Conservation (phyloP, 1,140 invertebrate species). For the Littorina saxatilis region DNA sequence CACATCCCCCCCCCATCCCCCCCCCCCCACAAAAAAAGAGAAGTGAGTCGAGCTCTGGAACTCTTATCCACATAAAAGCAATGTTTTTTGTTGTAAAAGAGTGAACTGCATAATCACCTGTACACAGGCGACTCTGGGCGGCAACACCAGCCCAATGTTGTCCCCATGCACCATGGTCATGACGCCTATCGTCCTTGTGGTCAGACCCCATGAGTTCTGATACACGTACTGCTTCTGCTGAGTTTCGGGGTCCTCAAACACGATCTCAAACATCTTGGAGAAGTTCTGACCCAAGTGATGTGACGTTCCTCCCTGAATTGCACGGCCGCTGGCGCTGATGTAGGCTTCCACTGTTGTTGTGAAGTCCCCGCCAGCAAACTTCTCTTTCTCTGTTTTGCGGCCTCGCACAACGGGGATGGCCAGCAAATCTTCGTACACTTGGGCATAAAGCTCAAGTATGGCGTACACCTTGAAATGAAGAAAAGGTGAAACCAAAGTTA, state of each 20-base stretch:
- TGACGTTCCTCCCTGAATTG: constrained; percentile 97
- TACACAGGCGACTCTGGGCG: constrained; percentile 91
- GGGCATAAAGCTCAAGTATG: constrained; percentile 71
- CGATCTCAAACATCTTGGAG: constrained; percentile 99
- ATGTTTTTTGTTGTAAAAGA: background rate
- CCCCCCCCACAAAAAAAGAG: too few species aligned
- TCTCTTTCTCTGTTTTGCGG: constrained; percentile 98
- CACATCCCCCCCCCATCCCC: too few species aligned
- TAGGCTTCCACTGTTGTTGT: constrained; percentile 98
- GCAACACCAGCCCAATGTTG: constrained; percentile 96
- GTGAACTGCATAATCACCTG: constrained; percentile 76
- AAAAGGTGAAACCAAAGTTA: too few species aligned
- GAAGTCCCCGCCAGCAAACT: constrained; percentile 98
- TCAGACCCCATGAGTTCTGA: constrained; percentile 99
- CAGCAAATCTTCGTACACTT: constrained; percentile 92
- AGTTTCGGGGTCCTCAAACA: constrained; percentile 94
- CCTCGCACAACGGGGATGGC: constrained; percentile 97
- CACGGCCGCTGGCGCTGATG: constrained; percentile 94
- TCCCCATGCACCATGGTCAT: constrained; percentile 99
- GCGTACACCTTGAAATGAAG: constrained; percentile 63
- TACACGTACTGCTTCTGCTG: constrained; percentile 91
- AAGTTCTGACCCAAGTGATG: constrained; percentile 99
- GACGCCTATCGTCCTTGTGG: constrained; percentile 96
- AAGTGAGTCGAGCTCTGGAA: too few species aligned
- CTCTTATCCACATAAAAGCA: too few species aligned